Evolutionary conservation across 2,888 invertebrate species (phyloP).

Genomic region (Liodrosophila aerea): DNA sequence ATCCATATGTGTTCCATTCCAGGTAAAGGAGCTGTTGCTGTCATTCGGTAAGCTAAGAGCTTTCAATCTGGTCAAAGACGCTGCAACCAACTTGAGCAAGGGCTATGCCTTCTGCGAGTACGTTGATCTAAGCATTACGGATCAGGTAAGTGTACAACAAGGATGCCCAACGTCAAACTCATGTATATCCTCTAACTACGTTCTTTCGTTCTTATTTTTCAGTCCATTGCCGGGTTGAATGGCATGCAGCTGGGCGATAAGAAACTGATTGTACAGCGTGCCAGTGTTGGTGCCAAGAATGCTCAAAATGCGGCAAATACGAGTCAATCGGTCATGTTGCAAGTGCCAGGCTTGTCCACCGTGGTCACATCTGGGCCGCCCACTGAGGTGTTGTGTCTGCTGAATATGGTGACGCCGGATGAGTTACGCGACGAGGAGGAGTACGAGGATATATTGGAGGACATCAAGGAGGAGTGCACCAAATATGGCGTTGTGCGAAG

Average conservation of each 20-base stretch:
- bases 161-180: too few relatives aligned
- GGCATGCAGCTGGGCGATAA: conserved; percentile 99
- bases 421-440: conserved; percentile 98
- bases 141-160: conserved; percentile 96
- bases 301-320: conserved; percentile 87
- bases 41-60: conserved; percentile 99
- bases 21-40: conserved; percentile 99
- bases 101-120: conserved; percentile 99
- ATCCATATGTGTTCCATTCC: too few relatives aligned
- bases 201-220: too few relatives aligned
- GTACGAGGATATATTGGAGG: conserved; percentile 99
- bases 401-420: conserved; percentile 99
- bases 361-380: conserved; percentile 96
- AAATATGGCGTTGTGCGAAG: conserved; percentile 99
- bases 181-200: too few relatives aligned
- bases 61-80: conserved; percentile 99
- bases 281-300: conserved; percentile 98
- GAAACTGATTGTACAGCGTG: conserved; percentile 98
- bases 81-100: conserved; percentile 98
- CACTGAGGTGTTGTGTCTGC: conserved; percentile 96
- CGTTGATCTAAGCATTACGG: conserved; percentile 97
- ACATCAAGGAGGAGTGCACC: conserved; percentile 98
- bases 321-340: conserved; percentile 80
- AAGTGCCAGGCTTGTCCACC: conserved; percentile 92
- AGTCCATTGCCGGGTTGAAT: conserved; percentile 99